A percentile compares a stretch with the other conserved stretches of the same genome.
phyloP scores from a whole-genome alignment of 2,797 vertebrate species.

The Chaenodraco wilsoni region DNA sequence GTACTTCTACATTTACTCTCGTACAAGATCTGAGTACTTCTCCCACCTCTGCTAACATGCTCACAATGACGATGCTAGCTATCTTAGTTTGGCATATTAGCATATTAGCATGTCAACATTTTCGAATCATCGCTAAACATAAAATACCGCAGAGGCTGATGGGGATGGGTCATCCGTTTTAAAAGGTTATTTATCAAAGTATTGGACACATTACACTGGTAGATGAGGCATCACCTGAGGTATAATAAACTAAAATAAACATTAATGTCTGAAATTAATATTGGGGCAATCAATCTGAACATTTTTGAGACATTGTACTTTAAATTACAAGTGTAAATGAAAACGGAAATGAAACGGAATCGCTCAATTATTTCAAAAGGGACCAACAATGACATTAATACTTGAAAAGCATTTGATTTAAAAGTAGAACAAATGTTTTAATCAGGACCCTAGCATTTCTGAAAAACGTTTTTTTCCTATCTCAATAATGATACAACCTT shows the following conservation, averaged over 20 bases:
- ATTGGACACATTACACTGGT: neutral
- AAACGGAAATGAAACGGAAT: too few species aligned
- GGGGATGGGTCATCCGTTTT: neutral
- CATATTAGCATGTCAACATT: neutral
- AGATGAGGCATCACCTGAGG: too few species aligned
- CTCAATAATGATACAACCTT: neutral
- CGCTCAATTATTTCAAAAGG: too few species aligned
- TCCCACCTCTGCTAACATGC: too few species aligned
- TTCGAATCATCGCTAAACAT: neutral
- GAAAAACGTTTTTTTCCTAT: neutral
- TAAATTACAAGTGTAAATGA: neutral
- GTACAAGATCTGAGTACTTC: too few species aligned
- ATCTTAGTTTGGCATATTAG: neutral
- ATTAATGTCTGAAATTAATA: neutral
- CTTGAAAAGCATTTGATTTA: too few species aligned
- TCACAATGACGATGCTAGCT: neutral
- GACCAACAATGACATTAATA: too few species aligned
- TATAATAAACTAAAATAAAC: neutral
- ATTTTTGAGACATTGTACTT: slow-evolving; percentile 5
- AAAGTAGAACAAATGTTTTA: too few species aligned
- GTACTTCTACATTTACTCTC: too few species aligned
- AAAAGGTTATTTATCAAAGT: neutral
- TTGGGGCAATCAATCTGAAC: neutral
- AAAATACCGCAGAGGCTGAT: neutral
- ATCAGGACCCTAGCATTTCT: neutral